These are phyloP conservation scores for Ancistrus triradiatus DNA, from an alignment of 2,113 vertebrate species.

Conservation along the genomic window DNA sequence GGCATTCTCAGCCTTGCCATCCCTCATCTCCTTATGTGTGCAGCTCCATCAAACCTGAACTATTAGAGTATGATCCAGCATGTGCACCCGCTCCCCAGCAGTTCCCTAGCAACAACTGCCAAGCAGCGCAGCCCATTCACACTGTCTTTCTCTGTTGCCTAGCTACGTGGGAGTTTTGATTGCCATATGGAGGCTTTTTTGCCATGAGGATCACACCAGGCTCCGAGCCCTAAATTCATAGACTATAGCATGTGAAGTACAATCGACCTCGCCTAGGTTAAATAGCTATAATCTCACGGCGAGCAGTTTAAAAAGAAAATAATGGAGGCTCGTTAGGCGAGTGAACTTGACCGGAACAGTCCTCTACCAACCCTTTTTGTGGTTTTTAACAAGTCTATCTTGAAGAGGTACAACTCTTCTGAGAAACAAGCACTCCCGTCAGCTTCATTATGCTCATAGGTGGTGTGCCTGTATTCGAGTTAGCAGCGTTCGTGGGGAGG, in stretches of 20 bases:
- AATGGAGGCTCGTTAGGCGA: too few relatives aligned
- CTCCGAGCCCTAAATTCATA: conserved; percentile 6
- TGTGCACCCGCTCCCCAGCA: conserved; percentile 62
- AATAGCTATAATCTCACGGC: too few relatives aligned
- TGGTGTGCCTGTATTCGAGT: not conserved
- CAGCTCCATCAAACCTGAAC: conserved; percentile 71
- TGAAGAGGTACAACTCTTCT: too few relatives aligned
- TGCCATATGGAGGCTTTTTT: conserved; percentile 41
- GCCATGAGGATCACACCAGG: conserved; percentile 21
- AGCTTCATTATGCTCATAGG: not conserved
- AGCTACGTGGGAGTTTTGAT: conserved; percentile 67
- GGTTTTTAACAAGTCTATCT: too few relatives aligned
- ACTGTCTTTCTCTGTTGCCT: conserved; percentile 74
- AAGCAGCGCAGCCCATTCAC: conserved; percentile 60
- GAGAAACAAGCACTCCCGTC: too few relatives aligned
- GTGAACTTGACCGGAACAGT: too few relatives aligned
- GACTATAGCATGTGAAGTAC: too few relatives aligned
- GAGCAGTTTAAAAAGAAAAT: too few relatives aligned
- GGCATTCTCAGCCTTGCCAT: conserved; percentile 57
- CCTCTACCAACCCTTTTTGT: too few relatives aligned
- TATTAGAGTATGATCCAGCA: conserved; percentile 72
- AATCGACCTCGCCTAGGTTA: too few relatives aligned
- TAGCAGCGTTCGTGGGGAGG: not conserved
- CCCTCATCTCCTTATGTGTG: conserved; percentile 68
- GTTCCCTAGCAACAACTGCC: conserved; percentile 77